A percentile compares a stretch with the other conserved stretches of the same genome.
Evolutionary conservation across 2,888 invertebrate species (phyloP).

Genomic region (Scaptomyza parva): DNA sequence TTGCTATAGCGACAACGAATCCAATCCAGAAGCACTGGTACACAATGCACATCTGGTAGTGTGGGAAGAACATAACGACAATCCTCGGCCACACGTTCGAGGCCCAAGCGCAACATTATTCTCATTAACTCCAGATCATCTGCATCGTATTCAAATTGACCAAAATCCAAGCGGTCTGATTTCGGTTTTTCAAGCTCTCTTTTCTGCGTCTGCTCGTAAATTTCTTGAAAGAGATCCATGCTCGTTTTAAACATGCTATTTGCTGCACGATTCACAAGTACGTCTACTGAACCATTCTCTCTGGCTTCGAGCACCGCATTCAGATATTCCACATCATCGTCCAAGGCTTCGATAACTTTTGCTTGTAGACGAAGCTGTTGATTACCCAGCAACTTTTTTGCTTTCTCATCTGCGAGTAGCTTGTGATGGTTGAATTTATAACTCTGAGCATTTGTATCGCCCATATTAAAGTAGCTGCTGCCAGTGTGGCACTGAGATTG

Average conservation of each 20-base stretch:
- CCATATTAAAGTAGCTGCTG: constrained; percentile 32
- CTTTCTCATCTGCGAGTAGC: constrained; percentile 31
- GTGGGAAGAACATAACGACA: constrained; percentile 78
- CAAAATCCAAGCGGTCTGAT: constrained; percentile 39
- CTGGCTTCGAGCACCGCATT: constrained; percentile 34
- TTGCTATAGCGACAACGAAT: constrained; percentile 77
- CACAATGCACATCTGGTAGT: constrained; percentile 74
- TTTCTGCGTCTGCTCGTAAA: constrained; percentile 3
- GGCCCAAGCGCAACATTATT: constrained; percentile 64
- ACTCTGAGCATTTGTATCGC: not conserved
- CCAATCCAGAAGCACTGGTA: constrained; percentile 79
- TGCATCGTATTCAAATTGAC: constrained; percentile 59
- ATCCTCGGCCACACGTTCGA: constrained; percentile 70
- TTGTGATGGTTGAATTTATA: constrained; percentile 52
- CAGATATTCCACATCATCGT: constrained; percentile 49
- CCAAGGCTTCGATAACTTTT: constrained; percentile 51
- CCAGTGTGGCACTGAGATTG: constrained; percentile 2
- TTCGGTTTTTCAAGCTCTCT: fast-evolving
- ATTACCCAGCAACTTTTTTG: not conserved
- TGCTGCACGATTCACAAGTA: constrained; percentile 44
- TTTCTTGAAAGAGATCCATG: constrained; percentile 33
- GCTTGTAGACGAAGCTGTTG: constrained; percentile 36
- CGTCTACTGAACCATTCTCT: constrained; percentile 16
- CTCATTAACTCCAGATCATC: constrained; percentile 67
- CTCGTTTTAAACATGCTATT: constrained; percentile 44